phyloP scores from a whole-genome alignment of 2,113 vertebrate species.

The Micronycteris hirsuta region DNA sequence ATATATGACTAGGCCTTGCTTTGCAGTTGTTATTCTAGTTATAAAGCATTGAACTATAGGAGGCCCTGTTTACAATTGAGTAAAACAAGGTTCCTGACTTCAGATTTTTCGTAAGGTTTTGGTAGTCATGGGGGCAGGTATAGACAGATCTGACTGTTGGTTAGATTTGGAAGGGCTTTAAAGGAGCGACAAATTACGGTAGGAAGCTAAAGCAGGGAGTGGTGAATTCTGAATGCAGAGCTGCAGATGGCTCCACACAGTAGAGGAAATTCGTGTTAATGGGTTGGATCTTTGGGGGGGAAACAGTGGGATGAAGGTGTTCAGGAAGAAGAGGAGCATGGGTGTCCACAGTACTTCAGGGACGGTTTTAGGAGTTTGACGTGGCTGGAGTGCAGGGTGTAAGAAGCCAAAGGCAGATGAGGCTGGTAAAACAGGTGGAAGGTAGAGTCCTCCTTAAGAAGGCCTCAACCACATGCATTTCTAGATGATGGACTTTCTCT shows the following conservation, averaged over 20 bases:
- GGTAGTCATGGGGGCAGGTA: background rate
- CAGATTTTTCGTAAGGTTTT: background rate
- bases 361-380: background rate
- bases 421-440: background rate
- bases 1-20: background rate
- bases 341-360: background rate
- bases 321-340: background rate
- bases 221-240: background rate
- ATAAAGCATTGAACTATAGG: background rate
- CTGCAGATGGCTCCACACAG: background rate
- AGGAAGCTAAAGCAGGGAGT: background rate
- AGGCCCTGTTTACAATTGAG: background rate
- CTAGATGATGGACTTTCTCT: background rate
- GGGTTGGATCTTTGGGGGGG: background rate
- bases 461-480: background rate
- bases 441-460: background rate
- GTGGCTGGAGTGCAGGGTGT: background rate
- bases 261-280: background rate
- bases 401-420: background rate
- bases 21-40: background rate
- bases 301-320: background rate
- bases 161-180: background rate
- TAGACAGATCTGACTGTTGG: background rate
- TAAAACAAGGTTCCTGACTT: background rate
- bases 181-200: background rate